These are phyloP conservation scores for Pungitius pungitius DNA, from an alignment of 2,113 vertebrate genomes.

Conservation along the genomic window DNA sequence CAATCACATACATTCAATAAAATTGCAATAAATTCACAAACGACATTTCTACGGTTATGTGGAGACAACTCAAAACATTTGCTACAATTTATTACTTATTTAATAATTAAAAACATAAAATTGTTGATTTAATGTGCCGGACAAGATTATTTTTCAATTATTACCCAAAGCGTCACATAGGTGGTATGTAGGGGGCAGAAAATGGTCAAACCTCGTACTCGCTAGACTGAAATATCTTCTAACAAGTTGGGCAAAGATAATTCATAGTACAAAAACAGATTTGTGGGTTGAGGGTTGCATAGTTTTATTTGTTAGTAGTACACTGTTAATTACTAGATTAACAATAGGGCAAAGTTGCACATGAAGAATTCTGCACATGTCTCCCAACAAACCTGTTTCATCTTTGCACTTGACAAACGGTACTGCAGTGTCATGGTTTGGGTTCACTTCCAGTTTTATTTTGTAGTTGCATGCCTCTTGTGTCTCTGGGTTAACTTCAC, in stretches of 20 bases:
- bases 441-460: too few species aligned
- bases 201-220: not conserved
- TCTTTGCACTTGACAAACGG: not conserved
- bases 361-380: not conserved
- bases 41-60: not conserved
- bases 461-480: too few species aligned
- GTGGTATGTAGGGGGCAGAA: not conserved
- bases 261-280: not conserved
- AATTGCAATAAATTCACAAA: not conserved
- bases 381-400: not conserved
- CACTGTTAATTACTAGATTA: not conserved
- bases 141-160: not conserved
- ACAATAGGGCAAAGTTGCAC: too few species aligned
- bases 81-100: not conserved
- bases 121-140: not conserved
- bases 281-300: not conserved
- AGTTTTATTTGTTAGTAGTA: not conserved
- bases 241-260: not conserved
- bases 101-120: not conserved
- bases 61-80: not conserved
- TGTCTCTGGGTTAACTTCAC: too few species aligned
- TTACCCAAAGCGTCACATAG: not conserved
- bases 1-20: not conserved
- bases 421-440: constrained; percentile 14
- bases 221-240: not conserved